Conservation (phyloP, 2,888 invertebrate genomes). For the Rutpela maculata region DNA sequence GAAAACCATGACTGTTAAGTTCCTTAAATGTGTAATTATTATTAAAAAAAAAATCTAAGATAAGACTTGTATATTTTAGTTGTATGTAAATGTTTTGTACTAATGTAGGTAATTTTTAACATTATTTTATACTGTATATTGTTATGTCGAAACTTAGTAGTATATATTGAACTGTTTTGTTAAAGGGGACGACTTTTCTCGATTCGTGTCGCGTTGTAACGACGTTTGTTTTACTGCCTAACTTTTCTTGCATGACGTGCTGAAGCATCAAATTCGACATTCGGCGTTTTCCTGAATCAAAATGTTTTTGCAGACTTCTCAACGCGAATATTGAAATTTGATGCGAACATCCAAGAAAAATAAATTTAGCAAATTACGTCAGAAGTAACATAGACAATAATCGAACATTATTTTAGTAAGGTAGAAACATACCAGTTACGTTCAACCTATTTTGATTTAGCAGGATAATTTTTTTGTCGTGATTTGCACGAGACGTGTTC, state of each 20-base stretch:
- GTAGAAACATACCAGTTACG: not conserved
- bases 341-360: not conserved
- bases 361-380: not conserved
- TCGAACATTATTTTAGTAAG: conserved; percentile 1
- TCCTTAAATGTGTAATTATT: conserved; percentile 49
- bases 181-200: not conserved
- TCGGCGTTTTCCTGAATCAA: not conserved
- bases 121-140: conserved; percentile 28
- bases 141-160: conserved; percentile 44
- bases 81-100: conserved; percentile 52
- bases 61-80: conserved; percentile 50
- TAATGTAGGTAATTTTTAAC: conserved; percentile 47
- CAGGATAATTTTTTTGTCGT: not conserved
- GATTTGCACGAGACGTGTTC: not conserved
- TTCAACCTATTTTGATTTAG: not conserved
- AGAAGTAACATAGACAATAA: conserved; percentile 1
- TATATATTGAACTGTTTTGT: conserved; percentile 17
- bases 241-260: not conserved
- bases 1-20: conserved; percentile 59
- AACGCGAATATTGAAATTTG: not conserved
- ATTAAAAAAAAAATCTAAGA: conserved; percentile 45
- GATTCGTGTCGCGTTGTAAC: not conserved
- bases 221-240: not conserved
- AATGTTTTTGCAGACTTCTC: not conserved
- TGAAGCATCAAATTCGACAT: not conserved